Evolutionary conservation across 1,140 invertebrate species (phyloP).

Genomic region (Lasioglossum baleicum): DNA sequence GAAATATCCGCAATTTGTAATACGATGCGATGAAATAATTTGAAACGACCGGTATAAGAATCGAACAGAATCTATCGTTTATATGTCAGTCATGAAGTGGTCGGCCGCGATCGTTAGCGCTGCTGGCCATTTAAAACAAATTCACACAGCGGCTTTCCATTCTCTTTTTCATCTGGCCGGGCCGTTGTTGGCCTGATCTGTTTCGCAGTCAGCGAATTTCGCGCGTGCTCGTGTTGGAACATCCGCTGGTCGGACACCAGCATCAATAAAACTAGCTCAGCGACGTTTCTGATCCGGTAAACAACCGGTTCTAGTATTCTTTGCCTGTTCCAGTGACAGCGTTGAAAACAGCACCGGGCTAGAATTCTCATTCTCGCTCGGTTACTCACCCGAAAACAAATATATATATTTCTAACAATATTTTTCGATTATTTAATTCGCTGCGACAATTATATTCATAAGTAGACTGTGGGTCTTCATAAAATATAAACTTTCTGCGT

Average conservation of each 20-base stretch:
- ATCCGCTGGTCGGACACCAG: constrained; percentile 37
- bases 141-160: constrained; percentile 22
- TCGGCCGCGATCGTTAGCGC: constrained; percentile 9
- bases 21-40: background rate
- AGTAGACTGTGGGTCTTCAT: no score
- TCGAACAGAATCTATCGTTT: background rate
- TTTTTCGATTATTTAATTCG: background rate
- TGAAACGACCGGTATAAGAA: background rate
- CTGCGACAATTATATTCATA: no score
- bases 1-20: no score
- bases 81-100: constrained; percentile 21
- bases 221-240: constrained; percentile 22
- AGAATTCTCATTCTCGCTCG: background rate
- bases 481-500: no score
- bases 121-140: constrained; percentile 45
- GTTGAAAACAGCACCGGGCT: background rate
- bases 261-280: constrained; percentile 49
- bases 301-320: constrained; percentile 30
- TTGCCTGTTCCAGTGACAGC: background rate
- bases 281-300: constrained; percentile 48
- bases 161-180: constrained; percentile 7
- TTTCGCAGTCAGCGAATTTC: constrained; percentile 46
- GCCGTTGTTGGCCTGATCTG: constrained; percentile 28
- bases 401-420: no score
- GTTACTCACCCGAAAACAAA: background rate